Conservation (phyloP, 2,113 vertebrate species). For the Charadrius vociferus region DNA sequence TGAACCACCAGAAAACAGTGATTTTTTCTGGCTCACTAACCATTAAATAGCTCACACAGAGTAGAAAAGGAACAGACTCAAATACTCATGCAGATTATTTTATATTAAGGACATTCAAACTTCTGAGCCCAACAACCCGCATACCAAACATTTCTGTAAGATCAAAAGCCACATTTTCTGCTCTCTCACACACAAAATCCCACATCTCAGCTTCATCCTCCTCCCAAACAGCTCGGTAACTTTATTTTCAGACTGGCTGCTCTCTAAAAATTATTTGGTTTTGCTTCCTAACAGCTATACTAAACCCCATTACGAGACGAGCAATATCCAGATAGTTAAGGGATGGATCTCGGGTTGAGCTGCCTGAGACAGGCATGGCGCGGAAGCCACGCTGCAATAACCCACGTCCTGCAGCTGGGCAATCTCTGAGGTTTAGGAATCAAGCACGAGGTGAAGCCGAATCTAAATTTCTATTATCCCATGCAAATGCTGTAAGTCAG, state of each 20-base stretch:
- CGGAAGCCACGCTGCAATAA: not conserved
- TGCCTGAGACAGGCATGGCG: not conserved
- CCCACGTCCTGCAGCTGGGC: not conserved
- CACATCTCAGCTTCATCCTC: not conserved
- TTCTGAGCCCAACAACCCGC: slow-evolving; percentile 33
- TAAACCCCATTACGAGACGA: not conserved
- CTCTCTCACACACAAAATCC: slow-evolving; percentile 30
- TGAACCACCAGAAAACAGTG: not conserved
- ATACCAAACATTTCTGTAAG: slow-evolving; percentile 41
- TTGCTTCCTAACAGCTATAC: not conserved
- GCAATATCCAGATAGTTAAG: not conserved
- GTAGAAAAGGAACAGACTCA: slow-evolving; percentile 2
- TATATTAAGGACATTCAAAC: slow-evolving; percentile 31
- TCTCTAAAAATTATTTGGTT: not conserved
- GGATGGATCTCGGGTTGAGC: not conserved
- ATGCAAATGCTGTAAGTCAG: not conserved
- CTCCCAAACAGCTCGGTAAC: not conserved
- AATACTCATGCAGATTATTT: slow-evolving; percentile 48
- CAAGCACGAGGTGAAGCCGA: not conserved
- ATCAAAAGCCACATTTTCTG: slow-evolving; percentile 45
- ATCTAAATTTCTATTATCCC: not conserved
- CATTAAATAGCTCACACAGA: slow-evolving; percentile 31
- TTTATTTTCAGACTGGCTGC: not conserved
- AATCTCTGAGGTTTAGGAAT: not conserved
- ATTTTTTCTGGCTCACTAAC: slow-evolving; percentile 6